Conservation (phyloP, 2,113 vertebrate genomes). For the Rhinogobius similis region DNA sequence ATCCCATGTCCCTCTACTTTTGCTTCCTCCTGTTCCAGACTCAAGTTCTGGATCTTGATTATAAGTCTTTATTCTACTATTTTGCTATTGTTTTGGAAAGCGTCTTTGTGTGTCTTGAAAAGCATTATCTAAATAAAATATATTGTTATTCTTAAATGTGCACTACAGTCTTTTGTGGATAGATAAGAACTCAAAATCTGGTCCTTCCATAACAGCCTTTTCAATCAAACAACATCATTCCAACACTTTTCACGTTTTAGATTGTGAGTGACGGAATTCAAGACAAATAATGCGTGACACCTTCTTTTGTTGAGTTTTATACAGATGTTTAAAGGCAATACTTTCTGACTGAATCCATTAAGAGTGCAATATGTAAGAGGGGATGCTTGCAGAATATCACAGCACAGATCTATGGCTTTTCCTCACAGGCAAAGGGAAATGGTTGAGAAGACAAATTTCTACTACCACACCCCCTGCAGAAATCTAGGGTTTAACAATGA, state of each 20-base stretch:
- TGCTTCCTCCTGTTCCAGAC: too few relatives aligned
- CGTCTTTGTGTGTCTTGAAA: too few relatives aligned
- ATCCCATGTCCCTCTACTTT: too few relatives aligned
- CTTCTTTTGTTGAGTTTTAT: slow-evolving; percentile 27
- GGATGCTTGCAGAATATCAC: not conserved
- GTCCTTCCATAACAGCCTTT: slow-evolving; percentile 7
- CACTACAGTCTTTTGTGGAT: too few relatives aligned
- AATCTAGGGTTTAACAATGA: not conserved
- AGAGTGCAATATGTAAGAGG: not conserved
- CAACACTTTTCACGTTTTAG: slow-evolving; percentile 27
- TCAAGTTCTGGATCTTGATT: too few relatives aligned
- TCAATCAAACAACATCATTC: slow-evolving; percentile 23
- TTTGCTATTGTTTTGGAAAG: too few relatives aligned
- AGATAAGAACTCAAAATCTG: not conserved
- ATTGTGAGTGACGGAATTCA: slow-evolving; percentile 14
- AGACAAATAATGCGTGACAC: slow-evolving; percentile 25
- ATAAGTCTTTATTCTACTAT: too few relatives aligned
- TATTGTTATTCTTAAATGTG: too few relatives aligned
- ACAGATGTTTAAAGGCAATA: not conserved
- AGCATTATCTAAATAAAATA: too few relatives aligned
- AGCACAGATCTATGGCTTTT: not conserved
- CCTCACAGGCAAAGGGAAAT: not conserved
- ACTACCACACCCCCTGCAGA: not conserved
- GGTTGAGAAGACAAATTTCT: not conserved
- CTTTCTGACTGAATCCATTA: not conserved